Evolutionary conservation across 2,113 vertebrate genomes (phyloP).

Genomic region (Poecile atricapillus): DNA sequence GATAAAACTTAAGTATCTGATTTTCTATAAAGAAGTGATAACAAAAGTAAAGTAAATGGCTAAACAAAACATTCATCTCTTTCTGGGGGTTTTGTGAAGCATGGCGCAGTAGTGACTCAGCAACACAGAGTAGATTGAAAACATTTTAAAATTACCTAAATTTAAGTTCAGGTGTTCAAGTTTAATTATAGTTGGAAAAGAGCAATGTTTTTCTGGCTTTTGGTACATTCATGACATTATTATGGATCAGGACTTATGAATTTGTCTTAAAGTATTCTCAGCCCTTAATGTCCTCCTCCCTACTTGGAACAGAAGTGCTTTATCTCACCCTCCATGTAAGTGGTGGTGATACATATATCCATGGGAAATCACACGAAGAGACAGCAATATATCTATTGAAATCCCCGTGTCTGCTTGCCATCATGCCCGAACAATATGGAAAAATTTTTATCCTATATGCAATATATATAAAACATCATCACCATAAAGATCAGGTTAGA

Average conservation of each 20-base stretch:
- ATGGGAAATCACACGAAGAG: not conserved
- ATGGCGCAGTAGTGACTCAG: not conserved
- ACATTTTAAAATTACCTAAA: not conserved
- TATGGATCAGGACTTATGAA: not conserved
- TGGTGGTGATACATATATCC: not conserved
- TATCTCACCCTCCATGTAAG: not conserved
- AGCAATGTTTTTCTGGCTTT: not conserved
- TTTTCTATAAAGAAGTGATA: conserved; percentile 47
- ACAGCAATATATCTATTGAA: not conserved
- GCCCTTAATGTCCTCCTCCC: not conserved
- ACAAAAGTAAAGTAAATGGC: not conserved
- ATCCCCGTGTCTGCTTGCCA: not conserved
- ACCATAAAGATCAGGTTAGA: not conserved
- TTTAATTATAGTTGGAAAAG: not conserved
- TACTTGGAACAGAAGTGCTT: not conserved
- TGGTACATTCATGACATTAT: not conserved
- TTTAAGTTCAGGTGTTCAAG: not conserved
- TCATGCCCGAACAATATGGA: not conserved
- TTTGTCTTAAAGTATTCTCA: not conserved
- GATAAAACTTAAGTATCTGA: conserved; percentile 25
- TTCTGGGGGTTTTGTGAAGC: not conserved
- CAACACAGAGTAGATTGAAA: not conserved
- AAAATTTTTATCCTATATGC: not conserved
- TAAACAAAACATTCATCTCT: not conserved
- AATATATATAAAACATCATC: not conserved